Conservation (phyloP, 2,888 invertebrate genomes). For the Emesis russula region DNA sequence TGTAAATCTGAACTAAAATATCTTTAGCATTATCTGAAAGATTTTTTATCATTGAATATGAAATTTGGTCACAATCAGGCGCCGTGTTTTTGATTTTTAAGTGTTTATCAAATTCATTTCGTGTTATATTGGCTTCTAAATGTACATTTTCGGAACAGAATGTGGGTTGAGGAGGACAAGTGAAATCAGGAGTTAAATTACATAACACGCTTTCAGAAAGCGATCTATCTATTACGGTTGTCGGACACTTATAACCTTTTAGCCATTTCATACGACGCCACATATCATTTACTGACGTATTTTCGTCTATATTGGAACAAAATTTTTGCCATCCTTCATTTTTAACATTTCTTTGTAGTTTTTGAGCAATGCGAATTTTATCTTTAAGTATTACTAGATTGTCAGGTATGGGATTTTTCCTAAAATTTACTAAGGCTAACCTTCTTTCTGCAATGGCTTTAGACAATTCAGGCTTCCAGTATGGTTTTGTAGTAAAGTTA, state of each 20-base stretch:
- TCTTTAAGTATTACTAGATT: not conserved
- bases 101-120: not conserved
- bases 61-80: not conserved
- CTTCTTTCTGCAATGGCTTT: not conserved
- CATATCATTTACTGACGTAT: too few species aligned
- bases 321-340: not conserved
- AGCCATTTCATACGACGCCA: not conserved
- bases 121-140: not conserved
- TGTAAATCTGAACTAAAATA: not conserved
- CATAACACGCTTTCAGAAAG: not conserved
- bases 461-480: not conserved
- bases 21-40: not conserved
- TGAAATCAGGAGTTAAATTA: not conserved
- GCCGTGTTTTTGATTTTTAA: not conserved
- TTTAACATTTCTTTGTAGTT: not conserved
- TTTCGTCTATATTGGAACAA: not conserved
- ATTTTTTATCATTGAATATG: not conserved
- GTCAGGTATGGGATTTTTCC: not conserved
- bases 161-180: not conserved
- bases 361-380: not conserved
- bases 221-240: not conserved
- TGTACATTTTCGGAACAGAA: not conserved
- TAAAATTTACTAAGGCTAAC: not conserved
- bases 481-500: not conserved
- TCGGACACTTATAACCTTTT: not conserved